Base-by-base conservation (phyloP, 2,888 invertebrate genomes). In the Catocala sponsa region DNA sequence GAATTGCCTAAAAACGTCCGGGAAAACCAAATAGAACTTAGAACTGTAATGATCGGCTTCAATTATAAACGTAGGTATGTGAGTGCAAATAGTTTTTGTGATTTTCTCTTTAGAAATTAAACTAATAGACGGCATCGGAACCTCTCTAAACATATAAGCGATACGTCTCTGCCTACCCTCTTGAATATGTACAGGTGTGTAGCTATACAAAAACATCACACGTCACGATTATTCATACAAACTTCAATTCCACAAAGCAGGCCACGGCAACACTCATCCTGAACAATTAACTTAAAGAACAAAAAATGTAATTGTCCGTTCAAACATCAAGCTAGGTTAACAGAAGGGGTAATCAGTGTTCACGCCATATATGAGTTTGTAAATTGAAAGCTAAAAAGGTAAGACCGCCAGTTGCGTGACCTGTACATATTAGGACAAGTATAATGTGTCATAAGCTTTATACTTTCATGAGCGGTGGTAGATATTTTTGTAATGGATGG, bases 341-440 rank as follows among this genome's bases (percentile, higher is more conserved):
- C 70, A 70, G 60, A 69, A 75, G 62, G 75, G 66, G 70, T 74
- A 78, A 78, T 81, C 68, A 76, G 63, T 75, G 79, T 78, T 78
- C 72, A 70, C 43, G 55, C 84, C 84, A 69, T 85, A 83, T 83
- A 81, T 65, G 83, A 74, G 65, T 68, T 55, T 65, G 63, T 77
- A 74, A 82, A 84, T 80, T 82, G 78, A 65, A 72, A 60, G 63
- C 73, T 68, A 69, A 82, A 81, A 77, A 78, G 82, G 62, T 66
- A 76, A 52, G 55, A 56, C 53, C 13, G 65, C 63, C 52, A 58
- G 69, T 71, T 66, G 72, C 76, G 68, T 68, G 75, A 71, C 63
- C 64, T 73, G 66, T 61, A 74, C 81, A 68, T 84, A 81, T 81
- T 79, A 80, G 84, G 83, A 67, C 41, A 59, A 70, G 60, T 54